phyloP scores from a whole-genome alignment of 2,113 vertebrate species.

The Prionailurus bengalensis region DNA sequence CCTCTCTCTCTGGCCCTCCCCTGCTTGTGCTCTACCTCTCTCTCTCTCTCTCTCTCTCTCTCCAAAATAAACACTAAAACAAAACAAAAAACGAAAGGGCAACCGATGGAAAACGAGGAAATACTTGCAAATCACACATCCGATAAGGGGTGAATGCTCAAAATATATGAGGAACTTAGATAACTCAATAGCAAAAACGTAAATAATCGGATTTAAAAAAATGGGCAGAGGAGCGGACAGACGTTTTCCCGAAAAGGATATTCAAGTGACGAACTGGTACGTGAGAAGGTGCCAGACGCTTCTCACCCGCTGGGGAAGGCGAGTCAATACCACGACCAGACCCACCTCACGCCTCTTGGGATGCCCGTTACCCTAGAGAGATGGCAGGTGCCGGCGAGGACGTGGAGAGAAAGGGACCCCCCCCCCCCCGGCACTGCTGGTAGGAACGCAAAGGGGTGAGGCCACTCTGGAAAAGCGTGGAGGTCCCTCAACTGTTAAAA shows the following conservation, averaged over 20 bases:
- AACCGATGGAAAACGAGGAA: accelerated
- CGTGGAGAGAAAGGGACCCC: background rate
- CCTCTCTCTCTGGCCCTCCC: too few species aligned
- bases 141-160: background rate
- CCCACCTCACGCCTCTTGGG: background rate
- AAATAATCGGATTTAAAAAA: background rate
- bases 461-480: background rate
- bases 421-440: background rate
- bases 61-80: too few species aligned
- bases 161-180: background rate
- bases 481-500: background rate
- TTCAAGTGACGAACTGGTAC: background rate
- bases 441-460: background rate
- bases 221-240: background rate
- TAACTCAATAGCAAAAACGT: background rate
- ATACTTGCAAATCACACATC: background rate
- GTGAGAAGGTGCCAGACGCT: background rate
- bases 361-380: background rate
- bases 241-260: background rate
- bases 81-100: background rate
- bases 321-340: background rate
- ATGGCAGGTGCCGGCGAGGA: accelerated
- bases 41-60: too few species aligned
- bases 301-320: background rate
- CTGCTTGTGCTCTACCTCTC: too few species aligned